Evolutionary conservation across 2,888 invertebrate species (phyloP).

Genomic region (Iselma pallidipennis): DNA sequence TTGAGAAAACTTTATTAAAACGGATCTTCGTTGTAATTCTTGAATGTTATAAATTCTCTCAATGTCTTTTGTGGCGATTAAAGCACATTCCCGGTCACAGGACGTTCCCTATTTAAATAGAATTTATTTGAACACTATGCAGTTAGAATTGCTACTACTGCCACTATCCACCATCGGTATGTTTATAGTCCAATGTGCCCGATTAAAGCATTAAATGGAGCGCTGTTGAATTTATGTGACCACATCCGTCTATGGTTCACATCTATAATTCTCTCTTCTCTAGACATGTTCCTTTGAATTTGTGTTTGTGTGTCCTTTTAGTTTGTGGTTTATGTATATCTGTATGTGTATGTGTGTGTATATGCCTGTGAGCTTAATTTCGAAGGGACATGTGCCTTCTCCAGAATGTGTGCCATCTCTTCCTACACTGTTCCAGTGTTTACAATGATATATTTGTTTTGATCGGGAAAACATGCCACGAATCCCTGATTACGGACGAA

Average conservation of each 20-base stretch:
- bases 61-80: constrained; percentile 4
- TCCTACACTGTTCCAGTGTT: constrained; percentile 1
- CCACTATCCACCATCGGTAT: constrained; percentile 21
- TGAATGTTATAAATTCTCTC: constrained; percentile 8
- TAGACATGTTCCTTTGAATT: constrained; percentile 32
- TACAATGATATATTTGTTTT: constrained; percentile 34
- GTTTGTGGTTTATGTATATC: constrained; percentile 21
- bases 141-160: constrained; percentile 25
- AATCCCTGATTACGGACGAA: constrained; percentile 33
- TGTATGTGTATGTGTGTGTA: no score
- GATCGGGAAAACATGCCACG: constrained; percentile 23
- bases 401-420: neutral
- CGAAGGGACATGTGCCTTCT: neutral
- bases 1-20: constrained; percentile 7
- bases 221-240: constrained; percentile 42
- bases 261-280: constrained; percentile 35
- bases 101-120: constrained; percentile 22
- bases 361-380: neutral
- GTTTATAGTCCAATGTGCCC: constrained; percentile 33
- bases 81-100: constrained; percentile 13
- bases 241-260: constrained; percentile 40
- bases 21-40: no score
- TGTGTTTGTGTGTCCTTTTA: constrained; percentile 30
- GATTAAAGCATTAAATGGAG: constrained; percentile 43
- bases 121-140: constrained; percentile 34